Evolutionary conservation across 2,113 vertebrate genomes (phyloP).

Genomic region (Mola mola): DNA sequence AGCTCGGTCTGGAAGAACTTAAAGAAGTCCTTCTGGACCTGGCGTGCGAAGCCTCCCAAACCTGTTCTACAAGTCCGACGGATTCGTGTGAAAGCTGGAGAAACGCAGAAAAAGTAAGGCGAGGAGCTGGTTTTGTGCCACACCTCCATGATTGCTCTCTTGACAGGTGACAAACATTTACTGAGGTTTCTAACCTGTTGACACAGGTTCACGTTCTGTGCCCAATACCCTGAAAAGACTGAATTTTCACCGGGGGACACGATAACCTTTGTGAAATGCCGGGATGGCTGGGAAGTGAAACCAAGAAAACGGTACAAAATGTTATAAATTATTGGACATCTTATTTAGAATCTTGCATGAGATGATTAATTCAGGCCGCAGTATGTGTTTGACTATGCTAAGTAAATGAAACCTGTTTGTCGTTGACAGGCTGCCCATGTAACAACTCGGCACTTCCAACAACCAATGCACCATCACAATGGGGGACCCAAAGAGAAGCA

Average conservation of each 20-base stretch:
- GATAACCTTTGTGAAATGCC: conserved; percentile 89
- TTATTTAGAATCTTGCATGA: neutral
- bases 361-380: neutral
- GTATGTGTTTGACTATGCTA: neutral
- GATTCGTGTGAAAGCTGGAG: conserved; percentile 93
- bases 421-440: conserved; percentile 70
- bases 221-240: conserved; percentile 78
- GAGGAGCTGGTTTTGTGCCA: fast-evolving
- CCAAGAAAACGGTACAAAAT: conserved; percentile 78
- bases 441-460: conserved; percentile 45
- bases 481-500: conserved; percentile 55
- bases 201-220: conserved; percentile 90
- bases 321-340: neutral
- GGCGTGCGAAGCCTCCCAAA: conserved; percentile 35
- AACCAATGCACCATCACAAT: conserved; percentile 54
- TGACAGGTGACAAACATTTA: neutral
- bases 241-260: conserved; percentile 87
- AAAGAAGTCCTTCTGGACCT: conserved; percentile 77
- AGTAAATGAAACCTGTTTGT: neutral
- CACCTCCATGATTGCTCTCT: neutral
- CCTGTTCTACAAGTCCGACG: conserved; percentile 85
- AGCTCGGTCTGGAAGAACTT: conserved; percentile 84
- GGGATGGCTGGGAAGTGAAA: conserved; percentile 87
- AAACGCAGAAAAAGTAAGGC: conserved; percentile 92
- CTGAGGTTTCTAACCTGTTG: neutral